These are phyloP conservation scores for Portevinia maculata DNA, from an alignment of 2,888 invertebrate genomes.

Conservation along the genomic window DNA sequence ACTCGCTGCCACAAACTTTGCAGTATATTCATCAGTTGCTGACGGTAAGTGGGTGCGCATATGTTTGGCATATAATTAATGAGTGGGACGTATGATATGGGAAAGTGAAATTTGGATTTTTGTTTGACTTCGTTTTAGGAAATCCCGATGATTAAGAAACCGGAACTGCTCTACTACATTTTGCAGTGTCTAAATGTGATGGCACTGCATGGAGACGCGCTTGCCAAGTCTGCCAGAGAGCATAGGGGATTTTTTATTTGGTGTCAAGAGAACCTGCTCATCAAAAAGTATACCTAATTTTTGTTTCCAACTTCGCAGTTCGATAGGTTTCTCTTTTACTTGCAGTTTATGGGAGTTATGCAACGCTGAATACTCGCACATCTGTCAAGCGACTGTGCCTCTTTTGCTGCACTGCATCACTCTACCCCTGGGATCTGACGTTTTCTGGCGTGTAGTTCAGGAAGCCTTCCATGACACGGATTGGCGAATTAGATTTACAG, in stretches of 20 bases:
- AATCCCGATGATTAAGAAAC: conserved; percentile 90
- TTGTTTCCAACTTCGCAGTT: background rate
- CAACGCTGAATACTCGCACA: conserved; percentile 96
- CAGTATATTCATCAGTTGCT: conserved; percentile 96
- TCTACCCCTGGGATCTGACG: conserved; percentile 95
- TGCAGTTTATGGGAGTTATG: conserved; percentile 96
- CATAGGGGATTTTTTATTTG: conserved; percentile 96
- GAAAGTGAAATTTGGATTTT: conserved; percentile 57
- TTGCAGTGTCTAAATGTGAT: conserved; percentile 95
- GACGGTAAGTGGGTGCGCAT: conserved; percentile 82
- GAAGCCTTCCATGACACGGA: conserved; percentile 96
- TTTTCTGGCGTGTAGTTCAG: conserved; percentile 97
- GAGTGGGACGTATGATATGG: conserved; percentile 20
- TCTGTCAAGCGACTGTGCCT: conserved; percentile 95
- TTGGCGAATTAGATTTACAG: conserved; percentile 95
- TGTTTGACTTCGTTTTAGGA: conserved; percentile 85
- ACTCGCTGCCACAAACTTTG: conserved; percentile 94
- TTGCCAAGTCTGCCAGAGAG: conserved; percentile 92
- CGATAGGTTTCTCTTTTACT: conserved; percentile 8
- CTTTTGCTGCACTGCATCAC: conserved; percentile 97
- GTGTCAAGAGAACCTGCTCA: conserved; percentile 97
- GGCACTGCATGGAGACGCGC: conserved; percentile 96
- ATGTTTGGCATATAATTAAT: conserved; percentile 40
- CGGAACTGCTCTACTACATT: conserved; percentile 96
- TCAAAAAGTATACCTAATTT: conserved; percentile 89